These are phyloP conservation scores for Fregetta grallaria DNA, from an alignment of 2,113 vertebrate species.

Conservation along the genomic window DNA sequence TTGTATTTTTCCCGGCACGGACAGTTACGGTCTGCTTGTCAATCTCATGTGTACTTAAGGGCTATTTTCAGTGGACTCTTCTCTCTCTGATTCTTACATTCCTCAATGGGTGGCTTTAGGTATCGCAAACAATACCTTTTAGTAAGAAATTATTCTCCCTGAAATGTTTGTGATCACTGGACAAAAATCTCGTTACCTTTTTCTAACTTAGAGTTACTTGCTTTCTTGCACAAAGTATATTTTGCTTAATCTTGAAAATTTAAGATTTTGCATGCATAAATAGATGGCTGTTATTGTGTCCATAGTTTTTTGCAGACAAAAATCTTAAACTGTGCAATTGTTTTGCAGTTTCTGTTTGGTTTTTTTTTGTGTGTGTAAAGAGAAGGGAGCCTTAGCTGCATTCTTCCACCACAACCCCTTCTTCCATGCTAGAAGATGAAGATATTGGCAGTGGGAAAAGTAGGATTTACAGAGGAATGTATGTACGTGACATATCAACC, in stretches of 20 bases:
- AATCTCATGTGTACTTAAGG: not conserved
- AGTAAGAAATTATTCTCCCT: not conserved
- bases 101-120: not conserved
- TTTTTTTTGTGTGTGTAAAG: not conserved
- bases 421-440: not conserved
- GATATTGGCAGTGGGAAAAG: not conserved
- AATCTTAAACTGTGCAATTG: not conserved
- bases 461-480: not conserved
- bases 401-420: not conserved
- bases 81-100: not conserved
- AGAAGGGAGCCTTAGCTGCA: not conserved
- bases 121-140: not conserved
- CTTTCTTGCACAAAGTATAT: not conserved
- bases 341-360: not conserved
- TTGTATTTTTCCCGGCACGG: not conserved
- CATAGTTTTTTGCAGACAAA: not conserved
- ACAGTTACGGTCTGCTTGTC: not conserved
- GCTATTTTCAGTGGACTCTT: not conserved
- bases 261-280: not conserved
- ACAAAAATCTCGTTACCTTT: not conserved
- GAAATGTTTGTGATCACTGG: not conserved
- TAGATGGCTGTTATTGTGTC: not conserved
- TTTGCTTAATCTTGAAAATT: not conserved
- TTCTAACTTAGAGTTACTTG: not conserved
- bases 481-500: not conserved